Evolutionary conservation across 2,888 invertebrate species (phyloP), one percentile per base, ranked within the genome.

Genomic region (Spicauda simplicius): DNA sequence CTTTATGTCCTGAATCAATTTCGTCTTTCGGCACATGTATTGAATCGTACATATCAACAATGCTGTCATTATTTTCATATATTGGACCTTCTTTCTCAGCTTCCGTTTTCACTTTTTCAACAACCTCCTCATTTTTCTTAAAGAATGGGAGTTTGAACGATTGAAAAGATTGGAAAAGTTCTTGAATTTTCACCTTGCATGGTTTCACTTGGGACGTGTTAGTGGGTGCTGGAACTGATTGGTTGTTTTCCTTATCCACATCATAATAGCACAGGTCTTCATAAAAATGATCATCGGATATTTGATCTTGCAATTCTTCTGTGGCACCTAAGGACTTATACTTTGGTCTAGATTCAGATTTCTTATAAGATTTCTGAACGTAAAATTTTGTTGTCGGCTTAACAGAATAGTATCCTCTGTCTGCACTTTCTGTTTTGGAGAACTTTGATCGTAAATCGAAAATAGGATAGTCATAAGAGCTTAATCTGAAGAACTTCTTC

Each of bases 201-300:
- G 91, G 87, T 69, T 88, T 91, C 0, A 80, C 72, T 73, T 75
- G 75, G 45, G 33, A 41, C 18, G 55, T 45, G 50, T 69, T 64
- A 0, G 18, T 62, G 72, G 7, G 74, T 62, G 58, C 65, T 33
- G 25, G 71, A 63, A 61, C 69, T 58, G 57, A 74, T 71, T 64
- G 73, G 72, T 72, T 76, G 70, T 69, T 73, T 2, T 72, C 74
- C 25, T 80, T 80, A 12, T 78, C 74, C 0, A 86, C 74, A 30
- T 91, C 89, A 72, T 85, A 87, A 48, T 91, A 91, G 72, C 86
- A 87, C 0, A 92, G 74, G 66, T 92, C 93, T 82, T 93, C 93
- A 59, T 92, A 93, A 48, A 92, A 85, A 75, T 93, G 93, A 54
- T 93, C 93, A 61, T 91, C 92, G 2, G 82, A 71, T 37, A 78